These are phyloP conservation scores for Miltochrista miniata DNA, from an alignment of 2,888 invertebrate species.

Conservation along the genomic window DNA sequence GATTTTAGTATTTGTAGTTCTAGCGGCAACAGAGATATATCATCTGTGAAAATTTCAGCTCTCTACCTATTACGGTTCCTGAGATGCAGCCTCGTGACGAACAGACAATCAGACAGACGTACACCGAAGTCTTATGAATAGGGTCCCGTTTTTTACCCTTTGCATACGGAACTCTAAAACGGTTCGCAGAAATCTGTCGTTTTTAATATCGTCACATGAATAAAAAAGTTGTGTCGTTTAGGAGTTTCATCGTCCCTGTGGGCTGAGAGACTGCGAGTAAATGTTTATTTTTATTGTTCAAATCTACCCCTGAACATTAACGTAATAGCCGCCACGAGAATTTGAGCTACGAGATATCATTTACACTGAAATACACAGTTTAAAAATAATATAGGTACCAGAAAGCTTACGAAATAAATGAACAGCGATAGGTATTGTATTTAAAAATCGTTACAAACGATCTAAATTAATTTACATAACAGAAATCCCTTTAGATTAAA, in stretches of 20 bases:
- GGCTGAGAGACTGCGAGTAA: conserved; percentile 50
- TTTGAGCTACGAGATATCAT: conserved; percentile 49
- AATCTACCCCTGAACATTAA: conserved; percentile 70
- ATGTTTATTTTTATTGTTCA: conserved; percentile 76
- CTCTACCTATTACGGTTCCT: too few relatives aligned
- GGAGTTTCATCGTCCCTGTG: conserved; percentile 57
- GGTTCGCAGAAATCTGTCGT: conserved; percentile 49
- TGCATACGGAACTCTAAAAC: too few relatives aligned
- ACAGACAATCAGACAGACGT: too few relatives aligned
- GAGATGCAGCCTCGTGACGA: too few relatives aligned
- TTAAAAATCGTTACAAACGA: conserved; percentile 5
- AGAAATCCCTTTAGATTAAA: conserved; percentile 17
- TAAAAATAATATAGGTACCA: not conserved
- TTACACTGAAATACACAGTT: conserved; percentile 40
- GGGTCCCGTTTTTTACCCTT: too few relatives aligned
- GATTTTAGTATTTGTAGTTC: too few relatives aligned
- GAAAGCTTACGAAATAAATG: not conserved
- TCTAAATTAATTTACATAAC: conserved; percentile 24
- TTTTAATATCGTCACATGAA: conserved; percentile 61
- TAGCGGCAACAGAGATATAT: too few relatives aligned
- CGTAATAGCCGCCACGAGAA: conserved; percentile 68
- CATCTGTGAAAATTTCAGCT: too few relatives aligned
- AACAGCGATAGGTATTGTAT: not conserved
- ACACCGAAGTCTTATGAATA: too few relatives aligned
- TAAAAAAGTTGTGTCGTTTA: conserved; percentile 65